phyloP scores from a whole-genome alignment of 2,888 invertebrate genomes.

The Acleris cristana region DNA sequence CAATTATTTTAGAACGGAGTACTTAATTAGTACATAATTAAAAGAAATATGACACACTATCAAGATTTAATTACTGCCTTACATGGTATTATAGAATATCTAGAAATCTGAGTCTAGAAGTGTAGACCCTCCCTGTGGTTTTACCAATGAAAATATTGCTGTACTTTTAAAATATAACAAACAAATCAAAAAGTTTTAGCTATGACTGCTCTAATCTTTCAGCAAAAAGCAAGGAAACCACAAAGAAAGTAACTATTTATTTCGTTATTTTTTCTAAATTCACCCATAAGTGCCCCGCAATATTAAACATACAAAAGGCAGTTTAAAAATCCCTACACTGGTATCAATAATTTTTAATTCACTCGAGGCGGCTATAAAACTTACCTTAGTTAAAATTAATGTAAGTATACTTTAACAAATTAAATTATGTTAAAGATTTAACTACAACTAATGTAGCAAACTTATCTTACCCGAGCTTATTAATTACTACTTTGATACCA shows the following conservation, averaged over 20 bases:
- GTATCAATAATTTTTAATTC: constrained; percentile 33
- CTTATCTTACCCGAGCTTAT: constrained; percentile 32
- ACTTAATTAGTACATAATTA: constrained; percentile 53
- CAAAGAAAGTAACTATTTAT: constrained; percentile 57
- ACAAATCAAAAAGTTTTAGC: not conserved
- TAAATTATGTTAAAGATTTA: constrained; percentile 27
- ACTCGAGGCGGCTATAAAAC: constrained; percentile 34
- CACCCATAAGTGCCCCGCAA: constrained; percentile 48
- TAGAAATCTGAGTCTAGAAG: constrained; percentile 38
- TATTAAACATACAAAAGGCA: constrained; percentile 49
- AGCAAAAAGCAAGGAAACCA: constrained; percentile 50
- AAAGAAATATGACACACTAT: constrained; percentile 81
- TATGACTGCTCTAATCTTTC: not conserved
- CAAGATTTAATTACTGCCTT: constrained; percentile 57
- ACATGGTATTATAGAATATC: constrained; percentile 57
- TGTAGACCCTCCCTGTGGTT: constrained; percentile 61
- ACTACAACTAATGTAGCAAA: constrained; percentile 30
- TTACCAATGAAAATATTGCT: constrained; percentile 12
- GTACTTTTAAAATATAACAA: not conserved
- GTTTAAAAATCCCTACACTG: constrained; percentile 13
- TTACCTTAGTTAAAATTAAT: constrained; percentile 16
- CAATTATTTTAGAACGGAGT: constrained; percentile 62
- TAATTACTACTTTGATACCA: constrained; percentile 33
- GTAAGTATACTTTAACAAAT: constrained; percentile 28
- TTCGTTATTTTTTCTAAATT: constrained; percentile 41